Conservation (phyloP, 2,888 invertebrate genomes). For the Salticus scenicus region DNA sequence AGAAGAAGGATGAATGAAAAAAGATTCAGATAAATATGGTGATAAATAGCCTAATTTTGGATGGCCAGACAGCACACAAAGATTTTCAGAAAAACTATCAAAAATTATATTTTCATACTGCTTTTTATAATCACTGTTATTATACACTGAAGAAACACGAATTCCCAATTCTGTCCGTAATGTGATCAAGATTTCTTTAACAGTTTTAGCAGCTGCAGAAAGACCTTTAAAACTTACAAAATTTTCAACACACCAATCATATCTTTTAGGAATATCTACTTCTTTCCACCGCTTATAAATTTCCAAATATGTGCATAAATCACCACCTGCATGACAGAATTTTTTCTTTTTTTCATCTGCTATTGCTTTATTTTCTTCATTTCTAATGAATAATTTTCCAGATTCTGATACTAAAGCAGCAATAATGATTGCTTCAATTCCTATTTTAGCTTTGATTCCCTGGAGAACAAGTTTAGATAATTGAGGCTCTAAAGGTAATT, state of each 20-base stretch:
- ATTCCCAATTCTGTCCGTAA: slow-evolving; percentile 35
- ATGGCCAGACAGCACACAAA: slow-evolving; percentile 65
- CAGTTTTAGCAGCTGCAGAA: slow-evolving; percentile 70
- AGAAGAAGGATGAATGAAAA: slow-evolving; percentile 66
- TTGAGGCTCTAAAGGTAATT: slow-evolving; percentile 74
- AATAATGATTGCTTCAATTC: slow-evolving; percentile 73
- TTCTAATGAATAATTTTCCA: slow-evolving; percentile 74
- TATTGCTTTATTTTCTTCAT: slow-evolving; percentile 73
- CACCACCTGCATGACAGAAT: slow-evolving; percentile 74
- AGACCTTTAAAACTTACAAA: slow-evolving; percentile 75
- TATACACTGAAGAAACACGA: slow-evolving; percentile 24
- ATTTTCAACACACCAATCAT: slow-evolving; percentile 74
- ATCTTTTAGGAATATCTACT: slow-evolving; percentile 71
- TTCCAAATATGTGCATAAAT: slow-evolving; percentile 73
- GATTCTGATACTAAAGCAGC: slow-evolving; percentile 73
- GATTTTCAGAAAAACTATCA: slow-evolving; percentile 55
- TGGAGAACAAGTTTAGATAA: slow-evolving; percentile 72
- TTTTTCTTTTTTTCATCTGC: slow-evolving; percentile 73
- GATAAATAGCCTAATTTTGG: slow-evolving; percentile 60
- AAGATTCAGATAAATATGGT: slow-evolving; percentile 34
- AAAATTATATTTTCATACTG: slow-evolving; percentile 52
- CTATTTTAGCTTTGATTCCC: slow-evolving; percentile 49
- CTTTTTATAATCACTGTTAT: slow-evolving; percentile 34
- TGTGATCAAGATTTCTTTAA: slow-evolving; percentile 52
- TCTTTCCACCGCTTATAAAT: slow-evolving; percentile 72